Base-by-base conservation (phyloP, 1,140 invertebrate genomes). In the Pectinophora gossypiella region DNA sequence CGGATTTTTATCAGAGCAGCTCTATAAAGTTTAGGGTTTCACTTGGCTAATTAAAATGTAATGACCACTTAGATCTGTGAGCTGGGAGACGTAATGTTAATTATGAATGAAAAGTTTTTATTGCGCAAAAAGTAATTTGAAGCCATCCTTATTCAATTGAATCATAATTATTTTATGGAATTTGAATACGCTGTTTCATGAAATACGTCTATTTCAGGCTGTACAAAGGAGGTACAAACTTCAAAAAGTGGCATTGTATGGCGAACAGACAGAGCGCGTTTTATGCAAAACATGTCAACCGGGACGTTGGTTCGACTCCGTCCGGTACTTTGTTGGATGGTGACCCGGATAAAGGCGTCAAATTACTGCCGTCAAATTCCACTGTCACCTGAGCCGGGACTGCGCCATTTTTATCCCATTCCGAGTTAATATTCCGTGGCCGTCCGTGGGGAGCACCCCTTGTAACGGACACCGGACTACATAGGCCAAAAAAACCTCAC, bases 281-380 rank as follows among this genome's bases (percentile, higher is more conserved):
- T 60, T 67, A 72, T 67, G 66, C 57, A 68, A 73, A 68, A 58
- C 59, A 58, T 57, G 52, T 58, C 48, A 57, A 61, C 13, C n/a
- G n/a, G n/a, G n/a, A n/a, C n/a, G n/a, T n/a, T n/a, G n/a, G n/a
- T 61, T 59, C 27, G 50, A 48, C 35, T 61, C 52, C 59, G 58
- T 54, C 56, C 55, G 66, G 58, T 59, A 69, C 13, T 70, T 76
- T 73, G 66, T 68, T 55, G 53, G 58, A 52, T 66, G 66, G 59
- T 67, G 67, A 72, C 68, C 71, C 64, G 68, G 62, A 80, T 80
- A 77, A 80, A 72, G 64, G 70, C 74, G 70, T 77, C 74, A 76
- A 76, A 80, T 80, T 77, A 76, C 74, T 67, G 62, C 67, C 74
- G 74, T 76, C 72, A 71, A 72, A 75, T 72, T 72, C 65, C 62